These are phyloP conservation scores for Protobothrops flavoviridis DNA, from an alignment of 2,113 vertebrate species.

Conservation along the genomic window DNA sequence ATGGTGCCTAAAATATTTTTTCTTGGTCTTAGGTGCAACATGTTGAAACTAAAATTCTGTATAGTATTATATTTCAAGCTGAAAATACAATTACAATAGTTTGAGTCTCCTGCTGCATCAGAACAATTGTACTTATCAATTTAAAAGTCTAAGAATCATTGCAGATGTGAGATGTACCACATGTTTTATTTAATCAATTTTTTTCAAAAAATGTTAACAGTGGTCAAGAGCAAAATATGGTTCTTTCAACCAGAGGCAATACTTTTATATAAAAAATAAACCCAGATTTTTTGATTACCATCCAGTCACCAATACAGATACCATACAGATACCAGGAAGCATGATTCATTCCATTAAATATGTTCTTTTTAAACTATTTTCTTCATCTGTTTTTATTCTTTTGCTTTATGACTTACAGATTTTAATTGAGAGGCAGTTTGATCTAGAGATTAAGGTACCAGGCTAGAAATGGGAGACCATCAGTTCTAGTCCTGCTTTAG, in stretches of 20 bases:
- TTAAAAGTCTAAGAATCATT: background rate
- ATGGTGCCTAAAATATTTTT: background rate
- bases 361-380: background rate
- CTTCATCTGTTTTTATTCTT: background rate
- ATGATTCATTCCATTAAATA: background rate
- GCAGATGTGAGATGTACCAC: background rate
- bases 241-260: background rate
- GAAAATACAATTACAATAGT: constrained; percentile 17
- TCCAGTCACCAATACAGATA: background rate
- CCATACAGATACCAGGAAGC: background rate
- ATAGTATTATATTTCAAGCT: background rate
- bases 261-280: background rate
- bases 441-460: background rate
- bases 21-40: background rate
- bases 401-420: background rate
- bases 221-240: background rate
- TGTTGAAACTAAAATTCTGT: background rate
- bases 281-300: background rate
- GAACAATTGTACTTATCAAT: background rate
- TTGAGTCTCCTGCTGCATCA: background rate
- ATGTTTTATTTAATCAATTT: background rate
- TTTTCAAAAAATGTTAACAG: background rate
- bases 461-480: background rate
- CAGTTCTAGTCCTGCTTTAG: background rate
- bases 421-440: background rate